Base-by-base conservation (phyloP, 2,888 invertebrate genomes). In the Lycia hirtaria region DNA sequence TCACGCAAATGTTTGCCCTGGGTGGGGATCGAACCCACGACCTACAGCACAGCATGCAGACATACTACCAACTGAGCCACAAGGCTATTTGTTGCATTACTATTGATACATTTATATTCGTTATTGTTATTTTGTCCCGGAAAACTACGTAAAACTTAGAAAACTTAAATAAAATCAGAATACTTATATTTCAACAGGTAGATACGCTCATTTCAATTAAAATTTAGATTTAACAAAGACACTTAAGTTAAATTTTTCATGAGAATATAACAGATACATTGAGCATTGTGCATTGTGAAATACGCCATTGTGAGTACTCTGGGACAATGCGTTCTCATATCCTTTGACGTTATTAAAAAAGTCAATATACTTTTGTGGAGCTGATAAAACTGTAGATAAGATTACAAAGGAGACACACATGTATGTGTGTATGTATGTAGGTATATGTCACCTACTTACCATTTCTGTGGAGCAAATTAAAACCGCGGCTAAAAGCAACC, bases 211-310 rank as follows among this genome's bases (percentile, higher is more conserved):
- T n/a, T n/a, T n/a, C n/a, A 51, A 9, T 37, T 15, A 26, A 43
- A 41, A 51, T 43, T 14, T 43, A 26, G 20, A 33, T 12, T 38
- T 17, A 52, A 57, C 57, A 57, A 57, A 30, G 52, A 52, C 47
- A 30, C 26, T 28, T 28, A 51, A 56, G 44, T 44, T 20, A 15
- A 19, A 33, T 45, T 56, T 47, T 49, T 33, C n/a, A 6, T 37
- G 24, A 45, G 47, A 30, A 37, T 51, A 57, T 57, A 52, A 47
- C n/a, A n/a, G 28, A 22, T 47, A 56, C 52, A 57, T 48, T 47
- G 43, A 30, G 33, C 52, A 48, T 57, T 57, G 57, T 57, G 10
- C 48, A 52, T 57, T 57, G 57, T 57, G 28, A 40, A 56, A 37
- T 19, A 32, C 44, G 5, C 12, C 55, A 50, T 41, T 54, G 47